Conservation (phyloP, 2,888 invertebrate species). For the Ochropleura leucogaster region DNA sequence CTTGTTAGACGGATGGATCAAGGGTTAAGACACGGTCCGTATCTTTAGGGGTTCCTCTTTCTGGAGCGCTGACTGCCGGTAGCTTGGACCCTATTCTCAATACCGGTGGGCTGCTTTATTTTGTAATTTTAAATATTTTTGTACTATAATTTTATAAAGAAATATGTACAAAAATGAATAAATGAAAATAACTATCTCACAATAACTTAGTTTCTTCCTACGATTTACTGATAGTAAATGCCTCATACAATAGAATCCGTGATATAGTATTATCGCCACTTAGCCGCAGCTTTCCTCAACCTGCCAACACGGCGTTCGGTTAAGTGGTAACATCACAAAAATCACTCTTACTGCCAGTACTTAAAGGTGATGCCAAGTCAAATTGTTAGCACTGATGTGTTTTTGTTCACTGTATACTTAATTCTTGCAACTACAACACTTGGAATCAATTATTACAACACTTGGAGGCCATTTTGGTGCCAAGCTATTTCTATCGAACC, state of each 20-base stretch:
- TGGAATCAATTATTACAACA: too few relatives aligned
- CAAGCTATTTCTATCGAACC: background rate
- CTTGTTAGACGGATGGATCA: too few relatives aligned
- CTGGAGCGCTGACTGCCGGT: too few relatives aligned
- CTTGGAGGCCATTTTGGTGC: background rate
- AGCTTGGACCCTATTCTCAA: too few relatives aligned
- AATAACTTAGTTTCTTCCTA: background rate
- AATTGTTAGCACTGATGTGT: background rate
- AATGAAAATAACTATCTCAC: too few relatives aligned
- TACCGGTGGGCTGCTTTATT: too few relatives aligned
- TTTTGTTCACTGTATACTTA: background rate
- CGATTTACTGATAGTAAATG: background rate
- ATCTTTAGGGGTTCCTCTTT: too few relatives aligned
- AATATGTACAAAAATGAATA: too few relatives aligned
- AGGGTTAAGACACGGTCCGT: too few relatives aligned
- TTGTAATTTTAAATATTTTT: too few relatives aligned
- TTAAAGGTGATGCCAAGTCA: background rate
- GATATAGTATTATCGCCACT: background rate
- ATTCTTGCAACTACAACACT: too few relatives aligned
- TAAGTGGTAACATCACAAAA: background rate
- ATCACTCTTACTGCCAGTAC: background rate
- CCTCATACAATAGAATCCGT: background rate
- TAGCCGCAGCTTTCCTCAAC: background rate
- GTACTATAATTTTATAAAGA: too few relatives aligned
- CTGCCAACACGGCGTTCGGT: background rate